Base-by-base conservation (phyloP, 2,797 vertebrate species). In the Cyprinella venusta region DNA sequence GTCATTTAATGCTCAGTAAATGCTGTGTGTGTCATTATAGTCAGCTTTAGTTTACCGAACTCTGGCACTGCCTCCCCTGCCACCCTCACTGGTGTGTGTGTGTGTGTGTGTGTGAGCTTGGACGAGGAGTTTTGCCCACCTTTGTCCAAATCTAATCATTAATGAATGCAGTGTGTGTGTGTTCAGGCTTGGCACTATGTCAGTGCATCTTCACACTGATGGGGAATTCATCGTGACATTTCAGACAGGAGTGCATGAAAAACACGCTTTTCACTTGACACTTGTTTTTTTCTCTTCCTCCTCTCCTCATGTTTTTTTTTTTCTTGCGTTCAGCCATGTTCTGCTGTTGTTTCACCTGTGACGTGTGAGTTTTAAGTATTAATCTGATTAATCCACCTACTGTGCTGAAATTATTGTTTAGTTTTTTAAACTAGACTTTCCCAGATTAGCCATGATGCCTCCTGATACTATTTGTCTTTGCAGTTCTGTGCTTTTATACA, bases 171-270 rank as follows among this genome's bases (percentile, higher is more conserved):
- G 30, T 54, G 30, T 74, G 48, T 74, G 93, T 95, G 93, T 95
- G 93, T 93, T 94, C 93, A 94, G 94, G 93, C 93, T 94, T 91
- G 92, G 93, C 94, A 92, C 92, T 89, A 93, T 95, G 94, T 94
- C 93, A 94, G 89, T 54, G 63, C 92, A 81, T 90, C 89, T 87
- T 93, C 91, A 86, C 91, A 88, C 91, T 84, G 92, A 93, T 92
- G 92, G 91, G 92, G 90, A 93, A 91, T 88, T 94, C 92, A 93
- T 93, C 93, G 93, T 94, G 93, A 95, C 94, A 93, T 94, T 94
- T 94, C 92, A 93, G 93, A 94, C 94, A 94, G 92, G 93, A 92
- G 93, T 93, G 93, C 94, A 91, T 94, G 94, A 94, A 95, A 94
- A 94, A 93, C 94, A 93, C 83, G 89, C 93, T 94, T 92, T 91